phyloP scores from a whole-genome alignment of 2,888 invertebrate genomes.

The Melikaiella ostensackeni region DNA sequence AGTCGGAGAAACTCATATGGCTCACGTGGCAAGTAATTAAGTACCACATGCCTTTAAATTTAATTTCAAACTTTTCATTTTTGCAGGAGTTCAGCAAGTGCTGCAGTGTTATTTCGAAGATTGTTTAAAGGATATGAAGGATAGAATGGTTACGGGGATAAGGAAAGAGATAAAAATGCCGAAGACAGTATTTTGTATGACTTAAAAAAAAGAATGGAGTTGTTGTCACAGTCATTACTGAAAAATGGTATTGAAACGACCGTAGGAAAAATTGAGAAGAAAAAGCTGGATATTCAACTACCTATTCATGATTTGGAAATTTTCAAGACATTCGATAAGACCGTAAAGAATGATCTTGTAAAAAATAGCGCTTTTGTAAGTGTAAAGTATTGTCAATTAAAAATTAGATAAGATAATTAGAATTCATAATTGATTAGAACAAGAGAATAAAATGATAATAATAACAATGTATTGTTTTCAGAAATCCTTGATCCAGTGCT shows the following conservation, averaged over 20 bases:
- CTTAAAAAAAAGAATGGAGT: not conserved
- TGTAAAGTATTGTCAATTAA: not conserved
- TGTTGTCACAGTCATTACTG: not conserved
- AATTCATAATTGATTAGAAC: not conserved
- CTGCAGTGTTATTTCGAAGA: too few species aligned
- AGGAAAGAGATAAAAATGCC: not conserved
- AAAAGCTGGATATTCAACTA: not conserved
- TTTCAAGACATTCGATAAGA: not conserved
- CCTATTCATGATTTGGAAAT: not conserved
- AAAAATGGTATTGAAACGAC: not conserved
- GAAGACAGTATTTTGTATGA: not conserved
- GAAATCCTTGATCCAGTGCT: conserved; percentile 7
- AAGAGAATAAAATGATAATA: not conserved
- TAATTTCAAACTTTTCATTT: too few species aligned
- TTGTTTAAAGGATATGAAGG: too few species aligned
- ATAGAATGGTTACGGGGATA: too few species aligned
- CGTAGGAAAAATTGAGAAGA: not conserved
- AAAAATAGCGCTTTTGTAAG: conserved; percentile 10
- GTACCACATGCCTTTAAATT: too few species aligned
- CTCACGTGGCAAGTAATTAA: too few species aligned
- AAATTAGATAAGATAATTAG: not conserved
- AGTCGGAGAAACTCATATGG: too few species aligned
- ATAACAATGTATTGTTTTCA: not conserved
- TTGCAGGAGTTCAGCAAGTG: too few species aligned
- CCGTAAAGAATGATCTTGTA: not conserved